These are phyloP conservation scores for Tanypteryx hageni DNA, from an alignment of 2,888 invertebrate species.

Conservation along the genomic window DNA sequence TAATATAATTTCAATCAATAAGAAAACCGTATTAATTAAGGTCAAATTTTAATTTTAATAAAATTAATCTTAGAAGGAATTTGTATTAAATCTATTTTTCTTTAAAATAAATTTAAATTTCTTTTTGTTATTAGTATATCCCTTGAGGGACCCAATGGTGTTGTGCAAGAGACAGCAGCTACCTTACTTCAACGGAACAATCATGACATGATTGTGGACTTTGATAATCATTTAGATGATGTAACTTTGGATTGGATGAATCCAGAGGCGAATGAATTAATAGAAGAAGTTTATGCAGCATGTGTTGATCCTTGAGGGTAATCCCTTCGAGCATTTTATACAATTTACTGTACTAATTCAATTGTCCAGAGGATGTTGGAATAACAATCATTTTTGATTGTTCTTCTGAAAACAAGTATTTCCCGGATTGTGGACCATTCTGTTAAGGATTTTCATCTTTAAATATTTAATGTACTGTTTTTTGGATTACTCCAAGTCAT, in stretches of 20 bases:
- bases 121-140: neutral
- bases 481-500: neutral
- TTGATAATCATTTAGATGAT: conserved; percentile 98
- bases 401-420: conserved; percentile 5
- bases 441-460: neutral
- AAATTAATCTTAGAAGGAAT: no score
- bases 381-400: neutral
- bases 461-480: neutral
- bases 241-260: conserved; percentile 94
- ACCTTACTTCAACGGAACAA: conserved; percentile 84
- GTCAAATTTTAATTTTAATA: no score
- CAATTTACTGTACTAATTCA: neutral
- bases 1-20: no score
- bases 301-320: conserved; percentile 25
- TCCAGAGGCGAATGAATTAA: conserved; percentile 80
- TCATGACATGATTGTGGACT: conserved; percentile 87
- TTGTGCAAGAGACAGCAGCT: conserved; percentile 82
- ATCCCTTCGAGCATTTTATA: neutral
- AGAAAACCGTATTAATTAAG: no score
- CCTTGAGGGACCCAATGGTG: conserved; percentile 67
- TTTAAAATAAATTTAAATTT: no score
- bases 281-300: conserved; percentile 73
- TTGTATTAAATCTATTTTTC: no score
- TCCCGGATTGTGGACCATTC: conserved; percentile 11
- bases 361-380: neutral